phyloP scores from a whole-genome alignment of 2,113 vertebrate species.

The Ammospiza nelsoni region DNA sequence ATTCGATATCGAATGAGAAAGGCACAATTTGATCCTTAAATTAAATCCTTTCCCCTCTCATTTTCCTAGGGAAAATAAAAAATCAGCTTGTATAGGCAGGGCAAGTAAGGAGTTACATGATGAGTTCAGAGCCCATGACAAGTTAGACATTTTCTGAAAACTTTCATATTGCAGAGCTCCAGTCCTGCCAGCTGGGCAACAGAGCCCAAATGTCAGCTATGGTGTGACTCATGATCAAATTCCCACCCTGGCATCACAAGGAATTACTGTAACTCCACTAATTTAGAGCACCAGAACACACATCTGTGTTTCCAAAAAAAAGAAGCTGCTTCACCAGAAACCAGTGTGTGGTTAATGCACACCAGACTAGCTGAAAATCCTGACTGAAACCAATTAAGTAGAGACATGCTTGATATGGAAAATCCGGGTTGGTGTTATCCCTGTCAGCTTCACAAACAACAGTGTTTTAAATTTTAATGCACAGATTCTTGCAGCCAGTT shows the following conservation, averaged over 20 bases:
- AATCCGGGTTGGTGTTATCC: background rate
- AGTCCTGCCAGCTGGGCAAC: background rate
- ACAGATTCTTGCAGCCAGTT: background rate
- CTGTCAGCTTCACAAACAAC: background rate
- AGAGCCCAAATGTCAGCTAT: background rate
- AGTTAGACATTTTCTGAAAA: background rate
- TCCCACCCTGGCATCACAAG: background rate
- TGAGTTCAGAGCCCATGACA: background rate
- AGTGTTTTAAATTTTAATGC: background rate
- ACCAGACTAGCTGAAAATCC: background rate
- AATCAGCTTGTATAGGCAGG: background rate
- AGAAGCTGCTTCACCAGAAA: background rate
- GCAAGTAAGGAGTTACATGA: background rate
- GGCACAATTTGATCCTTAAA: background rate
- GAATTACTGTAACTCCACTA: background rate
- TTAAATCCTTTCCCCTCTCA: background rate
- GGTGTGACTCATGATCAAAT: fast-evolving
- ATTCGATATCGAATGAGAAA: background rate
- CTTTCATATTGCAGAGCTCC: background rate
- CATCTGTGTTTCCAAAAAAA: background rate
- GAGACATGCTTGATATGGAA: fast-evolving
- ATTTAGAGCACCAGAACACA: background rate
- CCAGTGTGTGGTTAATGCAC: background rate
- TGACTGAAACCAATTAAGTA: background rate
- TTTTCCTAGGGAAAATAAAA: background rate